Evolutionary conservation across 1,140 invertebrate genomes (phyloP).

Genomic region (Rhopalosiphum padi): DNA sequence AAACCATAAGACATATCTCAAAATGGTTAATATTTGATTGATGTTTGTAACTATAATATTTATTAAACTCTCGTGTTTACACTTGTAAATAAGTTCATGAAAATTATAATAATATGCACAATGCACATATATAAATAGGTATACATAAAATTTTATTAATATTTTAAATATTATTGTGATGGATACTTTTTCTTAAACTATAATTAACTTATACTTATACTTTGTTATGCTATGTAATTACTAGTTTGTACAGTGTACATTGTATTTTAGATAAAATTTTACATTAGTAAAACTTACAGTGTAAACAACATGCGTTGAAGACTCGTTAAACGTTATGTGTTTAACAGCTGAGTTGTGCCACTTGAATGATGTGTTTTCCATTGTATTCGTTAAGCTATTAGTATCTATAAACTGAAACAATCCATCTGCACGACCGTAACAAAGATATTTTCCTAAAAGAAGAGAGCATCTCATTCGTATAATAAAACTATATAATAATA

Average conservation of each 20-base stretch:
- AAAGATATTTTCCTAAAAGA: background rate
- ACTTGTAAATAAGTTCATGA: too few species aligned
- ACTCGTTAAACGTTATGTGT: conserved; percentile 14
- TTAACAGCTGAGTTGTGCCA: background rate
- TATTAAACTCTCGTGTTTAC: too few species aligned
- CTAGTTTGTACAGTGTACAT: background rate
- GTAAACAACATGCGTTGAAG: background rate
- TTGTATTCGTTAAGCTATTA: background rate
- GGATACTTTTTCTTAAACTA: background rate
- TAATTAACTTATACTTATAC: background rate
- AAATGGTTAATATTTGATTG: too few species aligned
- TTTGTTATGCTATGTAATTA: background rate
- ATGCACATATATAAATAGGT: too few species aligned
- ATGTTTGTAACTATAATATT: too few species aligned
- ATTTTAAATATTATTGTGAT: too few species aligned
- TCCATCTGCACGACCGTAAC: conserved; percentile 4
- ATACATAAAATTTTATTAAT: too few species aligned
- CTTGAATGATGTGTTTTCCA: background rate
- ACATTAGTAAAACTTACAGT: conserved; percentile 3
- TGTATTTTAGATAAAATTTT: background rate
- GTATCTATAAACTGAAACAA: conserved; percentile 39
- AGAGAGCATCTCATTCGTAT: background rate
- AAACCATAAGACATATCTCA: too few species aligned
- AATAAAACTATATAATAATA: background rate
- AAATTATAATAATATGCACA: too few species aligned